phyloP scores from a whole-genome alignment of 2,797 vertebrate genomes.

The Vespertilio murinus region DNA sequence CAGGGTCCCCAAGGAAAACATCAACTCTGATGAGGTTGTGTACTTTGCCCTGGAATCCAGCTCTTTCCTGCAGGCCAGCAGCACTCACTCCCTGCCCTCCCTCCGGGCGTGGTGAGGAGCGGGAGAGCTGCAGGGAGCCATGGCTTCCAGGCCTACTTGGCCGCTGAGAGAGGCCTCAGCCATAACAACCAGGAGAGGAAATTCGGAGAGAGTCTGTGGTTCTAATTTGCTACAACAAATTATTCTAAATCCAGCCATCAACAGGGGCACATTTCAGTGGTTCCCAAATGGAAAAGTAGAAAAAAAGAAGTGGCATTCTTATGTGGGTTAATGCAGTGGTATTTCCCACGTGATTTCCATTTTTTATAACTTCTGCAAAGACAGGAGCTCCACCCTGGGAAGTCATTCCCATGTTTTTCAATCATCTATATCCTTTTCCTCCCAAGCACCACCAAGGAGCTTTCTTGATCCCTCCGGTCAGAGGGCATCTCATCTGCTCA shows the following conservation, averaged over 20 bases:
- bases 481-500: background rate
- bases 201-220: background rate
- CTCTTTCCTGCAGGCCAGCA: background rate
- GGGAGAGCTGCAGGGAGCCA: background rate
- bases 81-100: too few species aligned
- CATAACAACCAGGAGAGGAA: background rate
- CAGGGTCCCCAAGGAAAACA: background rate
- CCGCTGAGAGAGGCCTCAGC: background rate
- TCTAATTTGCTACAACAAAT: slow-evolving; percentile 48
- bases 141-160: background rate
- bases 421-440: background rate
- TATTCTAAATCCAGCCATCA: slow-evolving; percentile 18
- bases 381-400: background rate
- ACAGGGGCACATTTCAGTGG: background rate
- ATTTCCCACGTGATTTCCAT: background rate
- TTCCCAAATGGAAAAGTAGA: background rate
- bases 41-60: background rate
- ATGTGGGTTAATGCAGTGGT: background rate
- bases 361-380: slow-evolving; percentile 17
- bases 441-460: background rate
- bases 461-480: background rate
- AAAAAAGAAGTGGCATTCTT: background rate
- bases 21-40: background rate
- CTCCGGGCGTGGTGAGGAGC: accelerated
- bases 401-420: background rate